These are phyloP conservation scores for Thera obeliscata DNA, from an alignment of 2,888 invertebrate genomes.

Conservation along the genomic window DNA sequence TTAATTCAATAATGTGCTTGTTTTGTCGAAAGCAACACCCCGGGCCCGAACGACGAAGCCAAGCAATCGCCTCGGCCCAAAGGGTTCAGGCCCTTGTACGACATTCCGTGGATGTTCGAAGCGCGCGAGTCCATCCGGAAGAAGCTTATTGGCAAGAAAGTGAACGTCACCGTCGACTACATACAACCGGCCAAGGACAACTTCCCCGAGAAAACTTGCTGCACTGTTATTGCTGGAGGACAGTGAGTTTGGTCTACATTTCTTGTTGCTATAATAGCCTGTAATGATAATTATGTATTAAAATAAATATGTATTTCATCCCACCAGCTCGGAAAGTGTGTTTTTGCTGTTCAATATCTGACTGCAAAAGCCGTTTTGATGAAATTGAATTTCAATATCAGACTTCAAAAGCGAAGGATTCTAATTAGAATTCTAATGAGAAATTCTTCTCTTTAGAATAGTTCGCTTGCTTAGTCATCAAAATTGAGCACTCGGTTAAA, in stretches of 20 bases:
- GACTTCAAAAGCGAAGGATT: too few relatives aligned
- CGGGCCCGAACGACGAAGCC: conserved; percentile 85
- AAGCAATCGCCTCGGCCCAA: conserved; percentile 88
- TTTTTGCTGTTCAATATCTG: too few relatives aligned
- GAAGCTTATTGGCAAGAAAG: conserved; percentile 97
- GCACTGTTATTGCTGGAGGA: conserved; percentile 92
- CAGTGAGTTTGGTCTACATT: conserved; percentile 58
- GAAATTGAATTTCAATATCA: too few relatives aligned
- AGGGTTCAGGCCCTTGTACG: conserved; percentile 95
- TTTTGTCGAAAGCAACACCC: conserved; percentile 62
- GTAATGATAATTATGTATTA: too few relatives aligned
- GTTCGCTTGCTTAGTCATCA: too few relatives aligned
- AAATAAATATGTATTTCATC: too few relatives aligned
- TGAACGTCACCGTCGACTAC: conserved; percentile 96
- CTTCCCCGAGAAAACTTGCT: conserved; percentile 97
- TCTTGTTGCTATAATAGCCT: too few relatives aligned
- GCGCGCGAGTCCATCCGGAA: conserved; percentile 98
- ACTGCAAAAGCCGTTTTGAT: too few relatives aligned
- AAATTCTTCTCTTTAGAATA: too few relatives aligned
- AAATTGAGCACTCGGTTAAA: too few relatives aligned
- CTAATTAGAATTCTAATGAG: too few relatives aligned
- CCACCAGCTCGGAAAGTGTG: too few relatives aligned
- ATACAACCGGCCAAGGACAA: conserved; percentile 97
- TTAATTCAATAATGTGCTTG: conserved; percentile 7
- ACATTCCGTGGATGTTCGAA: conserved; percentile 99